These are phyloP conservation scores for Sceloporus tristichus DNA, from an alignment of 2,113 vertebrate species.

Conservation along the genomic window DNA sequence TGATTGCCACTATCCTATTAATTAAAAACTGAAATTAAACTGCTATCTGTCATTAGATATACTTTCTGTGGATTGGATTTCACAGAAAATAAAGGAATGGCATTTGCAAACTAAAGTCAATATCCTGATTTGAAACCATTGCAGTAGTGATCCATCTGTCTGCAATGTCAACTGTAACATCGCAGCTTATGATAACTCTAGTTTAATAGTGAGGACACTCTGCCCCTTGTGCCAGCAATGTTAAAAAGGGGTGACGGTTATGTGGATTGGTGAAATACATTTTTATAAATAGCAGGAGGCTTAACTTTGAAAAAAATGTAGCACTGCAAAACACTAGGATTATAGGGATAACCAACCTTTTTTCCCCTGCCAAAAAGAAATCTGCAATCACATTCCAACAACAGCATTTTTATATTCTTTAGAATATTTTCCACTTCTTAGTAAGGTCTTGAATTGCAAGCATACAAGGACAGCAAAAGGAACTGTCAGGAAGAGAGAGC, in stretches of 20 bases:
- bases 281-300: neutral
- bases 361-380: neutral
- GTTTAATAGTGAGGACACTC: neutral
- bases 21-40: neutral
- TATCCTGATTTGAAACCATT: neutral
- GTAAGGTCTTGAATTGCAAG: neutral
- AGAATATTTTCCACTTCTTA: neutral
- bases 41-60: neutral
- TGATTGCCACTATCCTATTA: neutral
- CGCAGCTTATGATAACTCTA: neutral
- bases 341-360: conserved; percentile 16
- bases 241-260: neutral
- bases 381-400: neutral
- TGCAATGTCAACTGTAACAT: neutral
- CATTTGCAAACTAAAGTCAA: neutral
- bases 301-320: neutral
- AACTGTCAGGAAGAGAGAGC: neutral
- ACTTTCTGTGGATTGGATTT: neutral
- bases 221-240: neutral
- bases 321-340: neutral
- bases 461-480: neutral
- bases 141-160: neutral
- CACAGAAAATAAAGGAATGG: neutral
- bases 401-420: neutral
- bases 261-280: neutral